A percentile compares a stretch with the other conserved stretches of the same genome.
phyloP scores from a whole-genome alignment of 2,113 vertebrate species.

The Equus przewalskii region DNA sequence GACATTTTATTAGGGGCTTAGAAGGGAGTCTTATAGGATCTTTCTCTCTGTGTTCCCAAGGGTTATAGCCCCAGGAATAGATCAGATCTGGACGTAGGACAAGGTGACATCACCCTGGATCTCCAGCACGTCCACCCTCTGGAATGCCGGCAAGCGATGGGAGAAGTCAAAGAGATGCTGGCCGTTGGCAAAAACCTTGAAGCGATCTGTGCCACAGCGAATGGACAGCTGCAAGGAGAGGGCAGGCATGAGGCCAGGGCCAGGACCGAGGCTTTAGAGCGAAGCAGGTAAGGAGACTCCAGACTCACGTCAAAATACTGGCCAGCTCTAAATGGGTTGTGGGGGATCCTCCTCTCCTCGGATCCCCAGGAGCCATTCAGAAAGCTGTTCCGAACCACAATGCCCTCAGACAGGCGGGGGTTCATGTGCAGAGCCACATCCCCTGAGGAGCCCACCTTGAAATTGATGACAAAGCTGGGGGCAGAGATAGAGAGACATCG shows the following conservation, averaged over 20 bases:
- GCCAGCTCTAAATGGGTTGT: slow-evolving; percentile 90
- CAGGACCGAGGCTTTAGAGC: rapidly evolving
- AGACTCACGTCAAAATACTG: slow-evolving; percentile 93
- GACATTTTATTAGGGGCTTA: slow-evolving; percentile 61
- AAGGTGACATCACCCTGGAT: slow-evolving; percentile 89
- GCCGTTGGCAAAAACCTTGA: slow-evolving; percentile 91
- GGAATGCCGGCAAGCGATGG: slow-evolving; percentile 87
- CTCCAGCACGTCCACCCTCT: slow-evolving; percentile 88
- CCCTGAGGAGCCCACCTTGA: slow-evolving; percentile 79
- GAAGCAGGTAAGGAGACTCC: neutral
- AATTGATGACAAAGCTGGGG: slow-evolving; percentile 89
- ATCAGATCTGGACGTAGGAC: slow-evolving; percentile 90
- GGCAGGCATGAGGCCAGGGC: neutral
- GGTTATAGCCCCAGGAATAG: neutral
- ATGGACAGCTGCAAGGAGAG: slow-evolving; percentile 88
- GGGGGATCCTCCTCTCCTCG: slow-evolving; percentile 85
- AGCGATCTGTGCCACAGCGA: slow-evolving; percentile 88
- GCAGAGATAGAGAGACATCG: neutral
- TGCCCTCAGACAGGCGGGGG: slow-evolving; percentile 80
- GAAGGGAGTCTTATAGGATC: neutral
- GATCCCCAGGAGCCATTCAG: slow-evolving; percentile 87
- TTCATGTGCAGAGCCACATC: slow-evolving; percentile 91
- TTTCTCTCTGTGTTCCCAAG: neutral
- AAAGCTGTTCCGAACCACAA: slow-evolving; percentile 89
- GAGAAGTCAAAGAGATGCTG: slow-evolving; percentile 90